These are phyloP conservation scores for Microtus ochrogaster DNA, from an alignment of 2,113 vertebrate genomes.

Conservation along the genomic window DNA sequence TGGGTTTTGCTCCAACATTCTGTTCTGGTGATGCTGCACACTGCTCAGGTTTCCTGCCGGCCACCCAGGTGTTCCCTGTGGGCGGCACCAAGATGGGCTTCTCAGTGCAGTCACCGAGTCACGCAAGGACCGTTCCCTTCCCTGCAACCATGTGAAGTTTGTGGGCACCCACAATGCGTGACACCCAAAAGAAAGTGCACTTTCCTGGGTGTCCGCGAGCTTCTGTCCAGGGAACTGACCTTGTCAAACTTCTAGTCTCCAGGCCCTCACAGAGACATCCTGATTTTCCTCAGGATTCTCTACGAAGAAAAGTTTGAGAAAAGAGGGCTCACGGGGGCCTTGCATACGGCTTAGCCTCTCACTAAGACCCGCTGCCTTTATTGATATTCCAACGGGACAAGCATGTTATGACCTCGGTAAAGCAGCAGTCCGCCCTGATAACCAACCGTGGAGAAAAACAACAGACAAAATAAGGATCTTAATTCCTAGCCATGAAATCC, in stretches of 20 bases:
- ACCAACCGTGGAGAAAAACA: neutral
- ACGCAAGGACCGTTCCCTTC: neutral
- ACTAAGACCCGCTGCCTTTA: neutral
- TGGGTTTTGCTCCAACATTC: neutral
- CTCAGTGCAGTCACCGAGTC: neutral
- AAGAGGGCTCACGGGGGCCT: neutral
- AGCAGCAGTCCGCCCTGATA: neutral
- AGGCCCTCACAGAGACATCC: neutral
- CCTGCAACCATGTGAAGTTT: neutral
- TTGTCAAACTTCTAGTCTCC: neutral
- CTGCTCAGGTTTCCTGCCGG: neutral
- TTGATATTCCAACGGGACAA: constrained; percentile 15
- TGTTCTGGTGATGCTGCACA: neutral
- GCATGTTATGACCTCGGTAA: constrained; percentile 34
- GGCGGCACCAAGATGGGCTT: neutral
- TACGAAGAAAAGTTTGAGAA: neutral
- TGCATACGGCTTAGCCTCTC: neutral
- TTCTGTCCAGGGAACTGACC: neutral
- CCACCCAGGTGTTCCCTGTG: neutral
- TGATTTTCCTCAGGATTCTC: neutral
- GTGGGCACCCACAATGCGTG: neutral
- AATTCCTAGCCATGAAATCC: constrained; percentile 67
- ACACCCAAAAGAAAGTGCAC: neutral
- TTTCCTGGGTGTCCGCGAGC: neutral
- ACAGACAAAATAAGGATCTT: constrained; percentile 48